A percentile compares a stretch with the other conserved stretches of the same genome.
These are phyloP conservation scores for Phoronis australis DNA, from an alignment of 2,888 invertebrate genomes.

Conservation along the genomic window DNA sequence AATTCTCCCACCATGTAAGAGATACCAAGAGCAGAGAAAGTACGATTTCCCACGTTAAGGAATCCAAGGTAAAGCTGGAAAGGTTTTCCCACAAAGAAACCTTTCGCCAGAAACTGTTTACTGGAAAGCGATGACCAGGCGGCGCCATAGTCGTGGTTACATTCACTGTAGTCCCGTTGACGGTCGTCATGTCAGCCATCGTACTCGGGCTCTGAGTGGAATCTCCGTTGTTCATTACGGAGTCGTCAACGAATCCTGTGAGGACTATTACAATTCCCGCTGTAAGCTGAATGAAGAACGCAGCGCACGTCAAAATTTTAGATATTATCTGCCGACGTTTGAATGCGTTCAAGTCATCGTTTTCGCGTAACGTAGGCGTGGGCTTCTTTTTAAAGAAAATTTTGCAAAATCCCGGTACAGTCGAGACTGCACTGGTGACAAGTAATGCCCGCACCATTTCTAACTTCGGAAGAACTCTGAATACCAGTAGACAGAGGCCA, in stretches of 20 bases:
- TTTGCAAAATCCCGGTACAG: slow-evolving; percentile 30
- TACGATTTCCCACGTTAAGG: slow-evolving; percentile 20
- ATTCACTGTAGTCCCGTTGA: neutral
- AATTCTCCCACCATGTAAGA: slow-evolving; percentile 36
- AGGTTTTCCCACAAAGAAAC: neutral
- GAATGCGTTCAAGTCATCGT: too few species aligned
- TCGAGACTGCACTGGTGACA: slow-evolving; percentile 30
- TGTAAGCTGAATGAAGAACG: slow-evolving; percentile 26
- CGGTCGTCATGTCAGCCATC: neutral
- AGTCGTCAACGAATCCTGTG: slow-evolving; percentile 13
- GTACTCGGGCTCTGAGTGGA: too few species aligned
- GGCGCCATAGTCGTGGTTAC: neutral
- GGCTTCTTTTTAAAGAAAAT: neutral
- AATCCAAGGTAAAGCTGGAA: neutral
- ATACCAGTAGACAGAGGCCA: slow-evolving; percentile 43
- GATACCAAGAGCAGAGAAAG: slow-evolving; percentile 25
- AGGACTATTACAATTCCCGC: slow-evolving; percentile 20
- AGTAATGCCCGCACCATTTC: slow-evolving; percentile 39
- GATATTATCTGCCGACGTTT: neutral
- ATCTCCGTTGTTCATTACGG: neutral
- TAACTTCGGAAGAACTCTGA: slow-evolving; percentile 39
- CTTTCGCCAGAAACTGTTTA: neutral
- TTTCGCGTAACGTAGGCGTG: too few species aligned
- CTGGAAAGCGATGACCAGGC: too few species aligned
- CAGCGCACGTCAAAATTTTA: slow-evolving; percentile 18